A percentile compares a stretch with the other conserved stretches of the same genome.
These are phyloP conservation scores for Sylvilagus bachmani DNA, from an alignment of 2,113 vertebrate species.

Conservation along the genomic window DNA sequence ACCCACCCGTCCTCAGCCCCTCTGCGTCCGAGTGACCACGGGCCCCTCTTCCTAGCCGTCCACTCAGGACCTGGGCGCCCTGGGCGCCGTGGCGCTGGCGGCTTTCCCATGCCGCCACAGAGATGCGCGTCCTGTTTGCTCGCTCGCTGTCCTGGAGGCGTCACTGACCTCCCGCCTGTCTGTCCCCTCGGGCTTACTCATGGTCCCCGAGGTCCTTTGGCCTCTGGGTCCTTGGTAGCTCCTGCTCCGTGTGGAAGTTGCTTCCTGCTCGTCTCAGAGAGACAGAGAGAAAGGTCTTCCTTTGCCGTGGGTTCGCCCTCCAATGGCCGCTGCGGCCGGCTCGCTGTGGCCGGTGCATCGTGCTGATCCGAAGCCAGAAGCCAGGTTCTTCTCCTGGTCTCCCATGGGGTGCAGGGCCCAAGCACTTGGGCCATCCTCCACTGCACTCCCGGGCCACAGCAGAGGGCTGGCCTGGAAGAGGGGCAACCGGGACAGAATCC, in stretches of 20 bases:
- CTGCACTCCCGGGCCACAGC: too few relatives aligned
- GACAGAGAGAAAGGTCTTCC: too few relatives aligned
- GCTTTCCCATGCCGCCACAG: background rate
- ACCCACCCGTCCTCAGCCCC: background rate
- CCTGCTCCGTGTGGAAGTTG: background rate
- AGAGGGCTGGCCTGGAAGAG: too few relatives aligned
- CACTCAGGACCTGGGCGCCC: accelerated
- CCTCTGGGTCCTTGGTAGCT: accelerated
- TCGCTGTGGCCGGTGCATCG: too few relatives aligned
- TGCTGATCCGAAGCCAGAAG: too few relatives aligned
- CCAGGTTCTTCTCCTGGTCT: too few relatives aligned
- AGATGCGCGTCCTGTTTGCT: accelerated
- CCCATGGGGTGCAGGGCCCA: too few relatives aligned
- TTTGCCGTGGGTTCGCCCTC: too few relatives aligned
- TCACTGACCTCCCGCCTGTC: accelerated
- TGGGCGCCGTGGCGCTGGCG: accelerated
- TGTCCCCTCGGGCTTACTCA: background rate
- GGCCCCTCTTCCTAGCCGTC: accelerated
- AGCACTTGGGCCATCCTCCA: too few relatives aligned
- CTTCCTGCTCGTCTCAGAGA: background rate
- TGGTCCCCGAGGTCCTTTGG: background rate
- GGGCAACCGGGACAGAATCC: too few relatives aligned
- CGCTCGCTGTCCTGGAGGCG: background rate
- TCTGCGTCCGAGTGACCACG: background rate
- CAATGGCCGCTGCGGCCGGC: too few relatives aligned